Evolutionary conservation across 2,113 vertebrate species (phyloP).

Genomic region (Malaclemys terrapin): DNA sequence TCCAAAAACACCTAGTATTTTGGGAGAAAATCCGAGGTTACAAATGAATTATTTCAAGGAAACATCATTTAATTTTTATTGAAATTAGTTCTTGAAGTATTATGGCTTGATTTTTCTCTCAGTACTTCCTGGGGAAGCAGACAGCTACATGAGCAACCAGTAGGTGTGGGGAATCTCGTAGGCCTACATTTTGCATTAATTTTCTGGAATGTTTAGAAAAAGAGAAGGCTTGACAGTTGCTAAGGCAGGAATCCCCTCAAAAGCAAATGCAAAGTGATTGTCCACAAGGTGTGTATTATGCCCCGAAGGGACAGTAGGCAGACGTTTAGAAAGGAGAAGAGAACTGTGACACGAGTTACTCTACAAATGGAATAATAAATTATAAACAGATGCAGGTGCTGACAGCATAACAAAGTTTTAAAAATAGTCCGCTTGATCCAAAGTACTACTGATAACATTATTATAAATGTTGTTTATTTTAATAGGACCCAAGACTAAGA

Average conservation of each 20-base stretch:
- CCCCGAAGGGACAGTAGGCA: not conserved
- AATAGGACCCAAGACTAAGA: not conserved
- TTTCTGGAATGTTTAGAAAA: not conserved
- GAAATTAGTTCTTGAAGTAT: not conserved
- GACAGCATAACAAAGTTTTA: no score
- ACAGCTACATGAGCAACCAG: not conserved
- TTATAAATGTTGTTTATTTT: not conserved
- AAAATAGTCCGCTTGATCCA: not conserved
- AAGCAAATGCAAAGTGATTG: not conserved
- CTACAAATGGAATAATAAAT: not conserved
- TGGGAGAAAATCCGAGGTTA: slow-evolving; percentile 2
- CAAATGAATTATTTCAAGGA: not conserved
- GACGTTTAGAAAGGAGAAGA: not conserved
- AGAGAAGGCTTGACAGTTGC: not conserved
- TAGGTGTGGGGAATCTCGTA: not conserved
- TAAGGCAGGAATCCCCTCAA: not conserved
- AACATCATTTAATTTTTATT: not conserved
- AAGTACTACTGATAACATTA: not conserved
- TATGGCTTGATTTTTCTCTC: not conserved
- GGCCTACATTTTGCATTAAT: not conserved
- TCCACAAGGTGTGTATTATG: not conserved
- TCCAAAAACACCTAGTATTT: slow-evolving; percentile 84
- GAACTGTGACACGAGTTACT: not conserved
- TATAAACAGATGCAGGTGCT: not conserved
- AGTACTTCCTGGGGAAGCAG: not conserved